Conservation (phyloP, 2,797 vertebrate species). For the Myotis vivesi region DNA sequence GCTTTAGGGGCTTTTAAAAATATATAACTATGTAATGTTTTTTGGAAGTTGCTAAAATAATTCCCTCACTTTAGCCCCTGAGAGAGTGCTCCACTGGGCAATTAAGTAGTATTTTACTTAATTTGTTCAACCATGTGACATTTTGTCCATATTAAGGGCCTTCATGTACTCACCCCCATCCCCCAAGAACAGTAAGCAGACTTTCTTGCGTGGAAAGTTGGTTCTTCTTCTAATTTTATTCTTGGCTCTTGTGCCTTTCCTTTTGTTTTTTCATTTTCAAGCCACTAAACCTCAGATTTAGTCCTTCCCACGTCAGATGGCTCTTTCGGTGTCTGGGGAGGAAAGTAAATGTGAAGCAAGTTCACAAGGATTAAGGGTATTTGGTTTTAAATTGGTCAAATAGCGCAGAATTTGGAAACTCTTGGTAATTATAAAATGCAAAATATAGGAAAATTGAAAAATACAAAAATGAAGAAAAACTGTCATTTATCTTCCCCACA, state of each 20-base stretch:
- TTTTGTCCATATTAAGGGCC: neutral
- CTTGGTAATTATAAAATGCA: neutral
- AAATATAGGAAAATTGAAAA: neutral
- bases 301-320: neutral
- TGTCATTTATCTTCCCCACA: neutral
- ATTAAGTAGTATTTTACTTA: slow-evolving; percentile 21
- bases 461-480: neutral
- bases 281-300: neutral
- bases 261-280: slow-evolving; percentile 17
- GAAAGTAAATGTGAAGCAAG: slow-evolving; percentile 3
- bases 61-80: neutral
- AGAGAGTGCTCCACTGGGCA: neutral
- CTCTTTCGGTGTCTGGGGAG: neutral
- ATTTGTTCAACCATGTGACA: neutral
- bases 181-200: neutral
- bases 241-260: neutral
- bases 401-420: slow-evolving; percentile 26
- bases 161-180: neutral
- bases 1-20: neutral
- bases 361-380: neutral
- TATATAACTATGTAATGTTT: neutral
- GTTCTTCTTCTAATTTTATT: slow-evolving; percentile 19
- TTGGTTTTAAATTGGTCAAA: slow-evolving; percentile 26
- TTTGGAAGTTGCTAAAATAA: slow-evolving; percentile 13
- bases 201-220: neutral